Base-by-base conservation (phyloP, 2,797 vertebrate genomes). In the Anguilla marmorata region DNA sequence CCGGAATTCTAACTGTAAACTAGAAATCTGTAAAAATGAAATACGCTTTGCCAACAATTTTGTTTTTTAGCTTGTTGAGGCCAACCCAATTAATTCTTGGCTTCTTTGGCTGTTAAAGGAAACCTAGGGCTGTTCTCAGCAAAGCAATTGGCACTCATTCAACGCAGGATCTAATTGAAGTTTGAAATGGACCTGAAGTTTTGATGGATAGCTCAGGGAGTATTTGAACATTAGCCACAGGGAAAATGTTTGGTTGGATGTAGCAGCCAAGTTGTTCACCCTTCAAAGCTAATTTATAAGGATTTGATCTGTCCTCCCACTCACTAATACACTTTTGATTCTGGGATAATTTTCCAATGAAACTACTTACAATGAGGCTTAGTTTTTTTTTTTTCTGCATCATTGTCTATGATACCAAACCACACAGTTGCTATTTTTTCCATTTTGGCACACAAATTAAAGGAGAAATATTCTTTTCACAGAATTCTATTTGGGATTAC, bases 121-220 rank as follows among this genome's bases (percentile, higher is more conserved):
- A 37, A 45, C 37, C 74, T 41, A 19, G 74, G 74, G 74, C 74
- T 79, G 45, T 37, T 41, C 16, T 79, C 74, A 37, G 33, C 0
- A 19, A 76, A 37, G 16, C 16, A 16, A 58, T 19, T 58, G 56
- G 56, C 56, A 19, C 56, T 58, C 14, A 58, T 79, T 79, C 37
- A 79, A 14, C n/a, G 4, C 74, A 45, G 37, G 37, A 37, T 79
- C 33, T 41, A 79, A 41, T 79, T 79, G 33, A 14, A 79, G 33
- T 41, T 79, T 41, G 33, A 79, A 79, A 79, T 79, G 74, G 33
- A 79, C 37, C 69, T 79, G 74, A 79, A 19, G 33, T 79, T 79
- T 45, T 19, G 14, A 16, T 41, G 37, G 74, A 41, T 27, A 79
- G 16, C 12, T 79, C 74, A 79, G 45, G 16, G 12, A 79, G 33